phyloP scores from a whole-genome alignment of 2,888 invertebrate species.

The Sericinus montela region DNA sequence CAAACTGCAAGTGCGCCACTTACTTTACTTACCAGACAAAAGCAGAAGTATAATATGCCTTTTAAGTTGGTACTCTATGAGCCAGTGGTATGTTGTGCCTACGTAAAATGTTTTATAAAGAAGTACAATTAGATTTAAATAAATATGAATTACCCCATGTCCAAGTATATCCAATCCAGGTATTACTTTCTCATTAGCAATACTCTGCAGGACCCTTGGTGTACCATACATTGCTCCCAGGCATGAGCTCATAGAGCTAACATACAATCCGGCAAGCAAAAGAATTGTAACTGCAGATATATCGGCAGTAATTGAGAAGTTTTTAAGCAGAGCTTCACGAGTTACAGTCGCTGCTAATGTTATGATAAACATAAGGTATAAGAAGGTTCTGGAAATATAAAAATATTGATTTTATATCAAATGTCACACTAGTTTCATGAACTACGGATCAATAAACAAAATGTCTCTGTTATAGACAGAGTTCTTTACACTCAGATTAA shows the following conservation, averaged over 20 bases:
- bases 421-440: too few species aligned
- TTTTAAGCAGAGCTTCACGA: constrained; percentile 83
- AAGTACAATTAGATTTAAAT: not conserved
- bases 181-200: constrained; percentile 96
- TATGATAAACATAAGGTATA: constrained; percentile 93
- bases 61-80: too few species aligned
- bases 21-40: too few species aligned
- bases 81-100: too few species aligned
- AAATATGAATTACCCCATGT: constrained; percentile 88
- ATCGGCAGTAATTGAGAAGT: constrained; percentile 95
- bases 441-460: too few species aligned
- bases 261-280: constrained; percentile 94
- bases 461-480: too few species aligned
- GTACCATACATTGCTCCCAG: constrained; percentile 98
- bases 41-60: too few species aligned
- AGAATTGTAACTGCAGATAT: constrained; percentile 91
- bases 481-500: too few species aligned
- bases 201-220: constrained; percentile 95
- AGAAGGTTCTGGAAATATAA: constrained; percentile 82
- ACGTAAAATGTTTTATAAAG: too few species aligned
- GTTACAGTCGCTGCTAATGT: constrained; percentile 94
- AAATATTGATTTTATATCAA: not conserved
- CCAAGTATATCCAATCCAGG: constrained; percentile 92
- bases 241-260: constrained; percentile 97
- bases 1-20: too few species aligned